Evolutionary conservation across 2,888 invertebrate genomes (phyloP), one percentile per base, ranked within the genome.

Genomic region (Thera britannica): DNA sequence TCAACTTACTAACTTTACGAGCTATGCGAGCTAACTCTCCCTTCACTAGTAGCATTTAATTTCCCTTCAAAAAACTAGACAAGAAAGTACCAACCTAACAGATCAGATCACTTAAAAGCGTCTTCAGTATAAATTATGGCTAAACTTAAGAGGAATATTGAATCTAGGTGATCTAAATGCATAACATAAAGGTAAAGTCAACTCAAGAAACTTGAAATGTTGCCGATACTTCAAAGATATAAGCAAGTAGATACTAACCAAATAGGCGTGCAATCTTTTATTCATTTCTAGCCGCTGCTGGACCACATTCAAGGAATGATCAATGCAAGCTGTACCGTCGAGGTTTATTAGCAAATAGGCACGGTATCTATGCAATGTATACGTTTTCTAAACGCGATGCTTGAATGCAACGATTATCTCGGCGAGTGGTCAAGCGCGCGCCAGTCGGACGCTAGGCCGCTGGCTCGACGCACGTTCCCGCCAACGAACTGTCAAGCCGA

Each of bases 331-430:
- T 46, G 12, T n/a, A 12, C 44, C 9, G 44, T 46, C 44, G 46
- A 51, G 9, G 63, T 67, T 52, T 70, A 70, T 71, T 70, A 69
- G 59, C 70, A 75, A 73, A 74, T 72, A 74, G 69, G 87, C 83
- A 84, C 85, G 83, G 85, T 87, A 85, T 87, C 87, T 85, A 80
- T 83, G 84, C 83, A 86, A 85, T 87, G 88, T 89, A 87, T 88
- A 86, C 86, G 89, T 91, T 92, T 92, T 92, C 92, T 92, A 92
- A 89, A 85, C 84, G 80, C 84, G 78, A 83, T 82, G 83, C 81
- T 79, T 81, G 83, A 81, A 82, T 83, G 84, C 84, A 84, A 80
- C 68, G 75, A 83, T 84, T 83, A 83, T 81, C 79, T 81, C 77
- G 75, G 58, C 75, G 67, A 72, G 75, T 77, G 79, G 80, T 78